A percentile compares a stretch with the other conserved stretches of the same genome.
phyloP scores from a whole-genome alignment of 2,113 vertebrate genomes.

The Cochlearius cochlearius region DNA sequence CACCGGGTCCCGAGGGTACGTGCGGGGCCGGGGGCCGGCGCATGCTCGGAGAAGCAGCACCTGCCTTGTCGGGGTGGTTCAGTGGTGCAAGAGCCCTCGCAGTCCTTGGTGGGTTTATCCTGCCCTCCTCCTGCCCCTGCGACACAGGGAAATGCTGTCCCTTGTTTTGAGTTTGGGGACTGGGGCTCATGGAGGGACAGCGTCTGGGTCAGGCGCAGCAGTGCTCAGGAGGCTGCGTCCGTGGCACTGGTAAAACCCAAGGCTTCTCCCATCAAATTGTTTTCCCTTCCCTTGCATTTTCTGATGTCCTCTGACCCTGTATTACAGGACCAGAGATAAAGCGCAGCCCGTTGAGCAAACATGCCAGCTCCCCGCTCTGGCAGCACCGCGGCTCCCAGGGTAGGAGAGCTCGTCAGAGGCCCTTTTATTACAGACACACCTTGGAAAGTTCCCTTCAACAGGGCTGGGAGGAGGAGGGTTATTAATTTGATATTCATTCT shows the following conservation, averaged over 20 bases:
- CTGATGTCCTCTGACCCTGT: not conserved
- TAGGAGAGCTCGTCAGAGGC: not conserved
- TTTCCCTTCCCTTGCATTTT: not conserved
- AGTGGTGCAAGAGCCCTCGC: not conserved
- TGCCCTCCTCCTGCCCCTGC: not conserved
- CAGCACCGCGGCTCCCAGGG: not conserved
- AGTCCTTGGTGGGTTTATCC: not conserved
- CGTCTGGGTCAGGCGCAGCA: not conserved
- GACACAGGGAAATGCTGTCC: too few relatives aligned
- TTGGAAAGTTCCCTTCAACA: slow-evolving; percentile 18
- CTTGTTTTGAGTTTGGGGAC: not conserved
- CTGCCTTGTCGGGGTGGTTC: not conserved
- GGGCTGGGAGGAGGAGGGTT: not conserved
- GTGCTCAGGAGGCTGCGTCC: not conserved
- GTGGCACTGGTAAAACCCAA: not conserved
- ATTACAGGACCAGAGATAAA: not conserved
- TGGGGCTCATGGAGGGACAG: fast-evolving
- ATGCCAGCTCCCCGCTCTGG: not conserved
- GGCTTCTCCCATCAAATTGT: not conserved
- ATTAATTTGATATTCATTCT: not conserved
- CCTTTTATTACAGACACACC: slow-evolving; percentile 26
- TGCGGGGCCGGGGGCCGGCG: fast-evolving
- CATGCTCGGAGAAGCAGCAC: not conserved
- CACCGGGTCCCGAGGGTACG: fast-evolving
- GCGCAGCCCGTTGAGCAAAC: not conserved